Evolutionary conservation across 2,113 vertebrate species (phyloP).

Genomic region (Rhabdomys dilectus): DNA sequence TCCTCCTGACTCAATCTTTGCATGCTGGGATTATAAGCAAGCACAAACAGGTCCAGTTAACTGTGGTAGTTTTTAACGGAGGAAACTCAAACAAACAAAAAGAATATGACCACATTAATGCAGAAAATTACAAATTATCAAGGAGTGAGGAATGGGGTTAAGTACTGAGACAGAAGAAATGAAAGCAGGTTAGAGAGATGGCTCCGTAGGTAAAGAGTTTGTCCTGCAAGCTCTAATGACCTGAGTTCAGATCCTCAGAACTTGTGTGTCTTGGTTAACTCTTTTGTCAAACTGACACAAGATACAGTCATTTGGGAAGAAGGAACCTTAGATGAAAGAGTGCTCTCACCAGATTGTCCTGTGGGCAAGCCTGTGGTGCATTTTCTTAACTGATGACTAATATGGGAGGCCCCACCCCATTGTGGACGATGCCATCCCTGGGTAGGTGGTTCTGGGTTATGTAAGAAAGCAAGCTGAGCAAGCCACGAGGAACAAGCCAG

Average conservation of each 20-base stretch:
- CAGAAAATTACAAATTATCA: neutral
- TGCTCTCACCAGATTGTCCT: neutral
- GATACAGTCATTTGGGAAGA: neutral
- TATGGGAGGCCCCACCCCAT: neutral
- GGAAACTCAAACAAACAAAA: slow-evolving; percentile 16
- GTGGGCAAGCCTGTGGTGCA: neutral
- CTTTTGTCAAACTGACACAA: neutral
- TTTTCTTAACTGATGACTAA: neutral
- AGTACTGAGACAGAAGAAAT: slow-evolving; percentile 9
- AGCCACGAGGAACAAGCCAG: neutral
- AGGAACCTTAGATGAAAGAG: neutral
- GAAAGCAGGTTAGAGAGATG: neutral
- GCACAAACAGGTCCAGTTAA: neutral
- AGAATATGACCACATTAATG: neutral
- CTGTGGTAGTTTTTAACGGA: slow-evolving; percentile 2
- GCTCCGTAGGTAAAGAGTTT: neutral
- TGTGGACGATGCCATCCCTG: neutral
- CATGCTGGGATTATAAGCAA: neutral
- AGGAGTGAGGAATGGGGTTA: neutral
- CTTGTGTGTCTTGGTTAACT: neutral
- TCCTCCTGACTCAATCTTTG: neutral
- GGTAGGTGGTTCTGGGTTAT: neutral
- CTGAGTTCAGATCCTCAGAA: neutral
- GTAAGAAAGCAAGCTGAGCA: neutral
- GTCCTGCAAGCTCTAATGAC: neutral